A percentile compares a stretch with the other conserved stretches of the same genome.
Evolutionary conservation across 92 coral and sea anemone genomes (phyloP).

Genomic region (Actinernus sp.): DNA sequence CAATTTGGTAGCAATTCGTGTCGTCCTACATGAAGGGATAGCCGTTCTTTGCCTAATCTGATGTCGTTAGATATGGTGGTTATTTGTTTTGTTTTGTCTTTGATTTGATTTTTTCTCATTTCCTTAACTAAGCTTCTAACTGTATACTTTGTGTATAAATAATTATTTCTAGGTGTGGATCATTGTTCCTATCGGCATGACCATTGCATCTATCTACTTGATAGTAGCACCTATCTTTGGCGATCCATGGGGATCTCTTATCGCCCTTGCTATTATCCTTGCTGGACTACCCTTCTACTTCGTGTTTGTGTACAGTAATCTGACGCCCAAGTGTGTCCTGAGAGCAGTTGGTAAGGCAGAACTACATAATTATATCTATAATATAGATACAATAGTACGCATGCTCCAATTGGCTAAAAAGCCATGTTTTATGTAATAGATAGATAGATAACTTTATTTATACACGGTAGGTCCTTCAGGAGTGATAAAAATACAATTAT

Average conservation of each 20-base stretch:
- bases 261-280: constrained; percentile 76
- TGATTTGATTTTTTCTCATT: background rate
- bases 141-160: background rate
- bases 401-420: too few relatives aligned
- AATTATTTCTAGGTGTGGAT: constrained; percentile 65
- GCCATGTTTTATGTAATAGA: too few relatives aligned
- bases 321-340: constrained; percentile 67
- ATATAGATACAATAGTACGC: too few relatives aligned
- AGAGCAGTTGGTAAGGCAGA: constrained; percentile 79
- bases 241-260: constrained; percentile 86
- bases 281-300: constrained; percentile 94
- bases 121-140: too few relatives aligned
- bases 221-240: constrained; percentile 87
- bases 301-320: constrained; percentile 70
- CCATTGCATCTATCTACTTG: constrained; percentile 83
- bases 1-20: too few relatives aligned
- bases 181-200: constrained; percentile 77
- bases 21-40: too few relatives aligned
- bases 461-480: too few relatives aligned
- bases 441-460: too few relatives aligned
- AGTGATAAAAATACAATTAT: too few relatives aligned
- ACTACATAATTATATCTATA: too few relatives aligned
- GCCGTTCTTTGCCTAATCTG: too few relatives aligned
- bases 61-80: background rate
- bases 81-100: background rate